Evolutionary conservation across 2,797 vertebrate genomes (phyloP), one percentile per base, ranked within the genome.

Genomic region (Capromys pilorides): DNA sequence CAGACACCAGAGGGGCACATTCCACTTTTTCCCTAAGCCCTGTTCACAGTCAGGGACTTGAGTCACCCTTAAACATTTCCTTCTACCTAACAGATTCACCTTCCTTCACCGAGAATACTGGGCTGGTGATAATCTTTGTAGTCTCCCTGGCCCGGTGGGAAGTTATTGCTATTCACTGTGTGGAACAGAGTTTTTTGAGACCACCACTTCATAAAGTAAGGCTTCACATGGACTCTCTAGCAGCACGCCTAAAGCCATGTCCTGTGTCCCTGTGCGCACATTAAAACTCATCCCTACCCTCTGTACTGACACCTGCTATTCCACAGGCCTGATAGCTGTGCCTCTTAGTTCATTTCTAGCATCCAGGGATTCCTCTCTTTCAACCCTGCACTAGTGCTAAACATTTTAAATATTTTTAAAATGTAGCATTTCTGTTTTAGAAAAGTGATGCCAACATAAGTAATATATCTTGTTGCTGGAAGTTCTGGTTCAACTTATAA

Each of bases 401-500:
- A 51, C 22, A 90, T 39, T 67, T 95, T 61, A 39, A 64, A 71
- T 64, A 62, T 75, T 61, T 36, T 73, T 61, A 33, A 33, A 91
- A 86, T 10, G 41, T 57, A 75, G 3, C 8, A 85, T 86, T 78
- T 86, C 61, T 75, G 22, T 86, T 94, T 94, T 95, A 45, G 41
- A 81, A 93, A 94, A 33, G 36, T 22, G 4, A 81, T 66, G 9
- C 28, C 73, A 67, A 80, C 36, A 79, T 88, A 49, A 5, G 93
- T 82, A 89, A 66, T 24, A 54, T 71, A 88, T 41, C 16, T 81
- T 66, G n/a, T 81, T 80, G 49, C 36, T 67, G 33, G 41, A 92
- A 85, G 19, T 57, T 41, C 22, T 89, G 64, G 39, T 86, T 5
- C 41, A 54, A 2, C 1, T 26, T 87, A 14, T 31, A 36, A 93